phyloP scores from a whole-genome alignment of 2,888 invertebrate genomes.

The Leucoma salicis region DNA sequence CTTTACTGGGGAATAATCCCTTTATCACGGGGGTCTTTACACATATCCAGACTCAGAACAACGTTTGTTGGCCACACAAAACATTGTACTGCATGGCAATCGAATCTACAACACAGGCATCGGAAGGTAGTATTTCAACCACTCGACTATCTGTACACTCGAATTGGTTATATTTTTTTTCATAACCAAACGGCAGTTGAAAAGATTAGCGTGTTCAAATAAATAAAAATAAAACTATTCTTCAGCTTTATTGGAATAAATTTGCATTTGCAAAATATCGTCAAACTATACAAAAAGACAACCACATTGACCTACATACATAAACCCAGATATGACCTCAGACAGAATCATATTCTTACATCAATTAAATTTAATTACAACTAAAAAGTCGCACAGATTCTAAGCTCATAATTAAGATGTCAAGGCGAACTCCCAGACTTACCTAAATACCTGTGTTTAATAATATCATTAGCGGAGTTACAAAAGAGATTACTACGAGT shows the following conservation, averaged over 20 bases:
- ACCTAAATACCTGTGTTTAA: too few species aligned
- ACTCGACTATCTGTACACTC: too few species aligned
- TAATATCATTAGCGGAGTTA: too few species aligned
- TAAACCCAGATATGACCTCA: neutral
- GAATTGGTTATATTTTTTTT: neutral
- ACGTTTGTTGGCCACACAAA: neutral
- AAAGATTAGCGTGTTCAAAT: too few species aligned
- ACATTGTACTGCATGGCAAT: conserved; percentile 6
- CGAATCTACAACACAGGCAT: neutral
- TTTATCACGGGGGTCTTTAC: neutral
- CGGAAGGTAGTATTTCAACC: neutral
- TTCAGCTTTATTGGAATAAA: too few species aligned
- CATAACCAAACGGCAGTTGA: neutral
- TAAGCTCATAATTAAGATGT: neutral
- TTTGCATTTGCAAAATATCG: too few species aligned
- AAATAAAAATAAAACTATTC: too few species aligned
- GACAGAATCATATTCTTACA: neutral
- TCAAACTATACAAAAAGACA: neutral
- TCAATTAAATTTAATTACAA: neutral
- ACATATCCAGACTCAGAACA: neutral
- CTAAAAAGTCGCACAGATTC: neutral
- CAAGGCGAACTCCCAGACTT: neutral
- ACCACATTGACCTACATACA: neutral
- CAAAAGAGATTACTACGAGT: too few species aligned
- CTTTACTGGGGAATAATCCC: neutral